These are phyloP conservation scores for Pygoscelis antarcticus DNA, from an alignment of 2,113 vertebrate genomes.

Conservation along the genomic window DNA sequence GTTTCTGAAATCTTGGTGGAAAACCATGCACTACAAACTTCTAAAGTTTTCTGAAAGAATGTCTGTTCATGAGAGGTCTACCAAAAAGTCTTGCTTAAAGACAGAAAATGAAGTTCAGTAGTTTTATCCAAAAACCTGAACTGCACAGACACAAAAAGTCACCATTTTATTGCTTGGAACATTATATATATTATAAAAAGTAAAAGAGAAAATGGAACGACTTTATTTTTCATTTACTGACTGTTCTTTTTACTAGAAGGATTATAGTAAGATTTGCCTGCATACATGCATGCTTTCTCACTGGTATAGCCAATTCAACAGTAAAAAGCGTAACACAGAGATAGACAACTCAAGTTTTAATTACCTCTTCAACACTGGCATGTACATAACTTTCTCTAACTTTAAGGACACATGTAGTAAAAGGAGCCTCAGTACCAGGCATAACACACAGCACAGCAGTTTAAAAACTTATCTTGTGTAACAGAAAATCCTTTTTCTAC, in stretches of 20 bases:
- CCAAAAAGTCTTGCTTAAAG: neutral
- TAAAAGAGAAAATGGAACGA: neutral
- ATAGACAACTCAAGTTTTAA: neutral
- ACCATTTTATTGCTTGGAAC: neutral
- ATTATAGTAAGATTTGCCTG: neutral
- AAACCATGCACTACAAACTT: neutral
- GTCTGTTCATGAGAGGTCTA: neutral
- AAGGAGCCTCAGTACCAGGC: neutral
- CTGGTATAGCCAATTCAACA: neutral
- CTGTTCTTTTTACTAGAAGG: neutral
- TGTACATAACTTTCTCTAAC: neutral
- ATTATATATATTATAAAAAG: neutral
- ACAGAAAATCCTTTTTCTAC: neutral
- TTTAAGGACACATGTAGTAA: neutral
- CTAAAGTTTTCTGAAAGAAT: neutral
- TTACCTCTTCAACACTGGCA: neutral
- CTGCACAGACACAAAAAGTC: neutral
- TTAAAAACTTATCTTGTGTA: neutral
- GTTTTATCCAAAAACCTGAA: neutral
- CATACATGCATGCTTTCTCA: neutral
- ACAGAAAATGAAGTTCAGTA: neutral
- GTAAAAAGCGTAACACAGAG: neutral
- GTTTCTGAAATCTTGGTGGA: neutral
- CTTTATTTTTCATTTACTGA: neutral
- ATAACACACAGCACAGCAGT: neutral